These are phyloP conservation scores for Hirtodrosophila trivittata DNA, from an alignment of 2,888 invertebrate species.

Conservation along the genomic window DNA sequence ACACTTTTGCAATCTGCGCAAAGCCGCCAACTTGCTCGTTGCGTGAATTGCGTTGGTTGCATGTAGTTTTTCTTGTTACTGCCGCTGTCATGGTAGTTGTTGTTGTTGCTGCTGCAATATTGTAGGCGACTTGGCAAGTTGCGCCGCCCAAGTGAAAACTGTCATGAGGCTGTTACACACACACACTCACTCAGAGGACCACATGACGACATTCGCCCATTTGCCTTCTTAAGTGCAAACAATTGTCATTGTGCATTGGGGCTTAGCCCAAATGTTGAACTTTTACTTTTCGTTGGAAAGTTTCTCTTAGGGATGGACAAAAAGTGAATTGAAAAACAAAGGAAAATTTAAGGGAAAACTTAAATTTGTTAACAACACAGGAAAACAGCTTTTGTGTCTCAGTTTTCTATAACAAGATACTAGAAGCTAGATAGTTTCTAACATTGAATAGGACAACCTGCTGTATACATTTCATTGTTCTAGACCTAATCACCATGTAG, in stretches of 20 bases:
- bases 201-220: conserved; percentile 12
- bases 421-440: too few relatives aligned
- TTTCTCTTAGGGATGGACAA: neutral
- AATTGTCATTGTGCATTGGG: conserved; percentile 17
- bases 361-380: too few relatives aligned
- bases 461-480: neutral
- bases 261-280: conserved; percentile 29
- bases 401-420: too few relatives aligned
- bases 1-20: conserved; percentile 45
- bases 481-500: conserved; percentile 30
- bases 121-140: conserved; percentile 28
- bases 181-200: conserved; percentile 30
- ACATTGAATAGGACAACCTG: too few relatives aligned
- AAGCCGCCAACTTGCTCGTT: conserved; percentile 28
- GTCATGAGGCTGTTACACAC: conserved; percentile 37
- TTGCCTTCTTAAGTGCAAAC: conserved; percentile 27
- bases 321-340: conserved; percentile 1
- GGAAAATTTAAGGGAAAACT: too few relatives aligned
- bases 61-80: conserved; percentile 10
- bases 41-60: conserved; percentile 38
- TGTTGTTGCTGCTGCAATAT: neutral
- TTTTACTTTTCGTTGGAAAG: conserved; percentile 48
- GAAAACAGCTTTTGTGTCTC: too few relatives aligned
- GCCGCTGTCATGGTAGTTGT: conserved; percentile 15
- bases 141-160: conserved; percentile 44